phyloP scores from a whole-genome alignment of 2,888 invertebrate genomes.

The Tipula confusa region DNA sequence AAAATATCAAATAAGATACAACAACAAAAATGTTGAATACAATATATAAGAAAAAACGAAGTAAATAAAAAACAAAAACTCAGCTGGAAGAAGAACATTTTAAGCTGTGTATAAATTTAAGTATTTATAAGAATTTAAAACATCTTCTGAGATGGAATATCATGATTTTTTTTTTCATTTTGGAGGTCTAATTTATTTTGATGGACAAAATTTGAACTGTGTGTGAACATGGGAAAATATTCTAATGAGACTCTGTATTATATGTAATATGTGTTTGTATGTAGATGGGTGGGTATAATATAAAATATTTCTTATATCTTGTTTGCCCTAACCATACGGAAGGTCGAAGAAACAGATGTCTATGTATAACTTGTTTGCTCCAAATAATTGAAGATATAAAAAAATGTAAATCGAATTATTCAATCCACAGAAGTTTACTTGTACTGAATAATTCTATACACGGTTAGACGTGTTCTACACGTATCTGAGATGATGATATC shows the following conservation, averaged over 20 bases:
- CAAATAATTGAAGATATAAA: too few species aligned
- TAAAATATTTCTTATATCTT: neutral
- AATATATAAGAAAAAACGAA: neutral
- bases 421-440: too few species aligned
- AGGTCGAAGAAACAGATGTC: neutral
- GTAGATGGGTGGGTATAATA: neutral
- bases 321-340: neutral
- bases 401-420: too few species aligned
- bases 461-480: too few species aligned
- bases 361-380: neutral
- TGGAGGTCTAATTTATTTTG: conserved; percentile 12
- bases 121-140: neutral
- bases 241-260: neutral
- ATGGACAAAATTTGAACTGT: conserved; percentile 20
- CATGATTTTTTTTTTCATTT: neutral
- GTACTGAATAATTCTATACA: too few species aligned
- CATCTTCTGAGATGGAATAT: neutral
- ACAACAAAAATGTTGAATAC: neutral
- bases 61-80: neutral
- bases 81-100: neutral
- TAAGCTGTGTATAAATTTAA: neutral
- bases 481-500: too few species aligned
- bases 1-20: neutral
- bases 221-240: neutral
- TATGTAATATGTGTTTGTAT: neutral